These are phyloP conservation scores for Archilochus colubris DNA, from an alignment of 2,113 vertebrate genomes.

Conservation along the genomic window DNA sequence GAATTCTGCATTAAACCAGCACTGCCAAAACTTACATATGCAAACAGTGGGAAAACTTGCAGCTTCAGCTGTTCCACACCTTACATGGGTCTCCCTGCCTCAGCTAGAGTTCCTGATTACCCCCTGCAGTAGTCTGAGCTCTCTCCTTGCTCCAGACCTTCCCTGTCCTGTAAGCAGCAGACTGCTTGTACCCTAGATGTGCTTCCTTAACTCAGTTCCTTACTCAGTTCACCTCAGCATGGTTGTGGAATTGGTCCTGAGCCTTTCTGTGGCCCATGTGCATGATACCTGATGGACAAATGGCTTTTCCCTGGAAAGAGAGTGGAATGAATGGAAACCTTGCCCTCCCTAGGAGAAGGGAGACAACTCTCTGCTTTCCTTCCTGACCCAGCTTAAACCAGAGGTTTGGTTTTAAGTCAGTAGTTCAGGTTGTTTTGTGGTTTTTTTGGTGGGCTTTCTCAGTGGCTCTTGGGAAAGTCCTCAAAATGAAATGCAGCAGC, in stretches of 20 bases:
- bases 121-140: background rate
- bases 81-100: background rate
- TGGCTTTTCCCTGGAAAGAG: background rate
- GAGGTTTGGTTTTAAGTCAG: background rate
- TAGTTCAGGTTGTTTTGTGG: background rate
- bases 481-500: background rate
- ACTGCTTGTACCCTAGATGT: rapidly evolving
- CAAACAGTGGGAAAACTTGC: background rate
- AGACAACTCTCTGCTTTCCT: background rate
- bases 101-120: background rate
- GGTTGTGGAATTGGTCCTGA: rapidly evolving
- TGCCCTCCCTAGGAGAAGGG: background rate
- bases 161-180: background rate
- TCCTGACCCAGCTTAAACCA: background rate
- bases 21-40: rapidly evolving
- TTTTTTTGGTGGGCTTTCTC: background rate
- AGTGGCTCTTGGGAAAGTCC: background rate
- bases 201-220: background rate
- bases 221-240: no score
- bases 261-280: rapidly evolving
- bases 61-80: background rate
- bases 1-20: rapidly evolving
- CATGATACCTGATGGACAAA: rapidly evolving
- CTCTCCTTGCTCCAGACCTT: background rate
- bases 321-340: background rate